Base-by-base conservation (phyloP, 2,797 vertebrate species). In the Fundulus diaphanus region DNA sequence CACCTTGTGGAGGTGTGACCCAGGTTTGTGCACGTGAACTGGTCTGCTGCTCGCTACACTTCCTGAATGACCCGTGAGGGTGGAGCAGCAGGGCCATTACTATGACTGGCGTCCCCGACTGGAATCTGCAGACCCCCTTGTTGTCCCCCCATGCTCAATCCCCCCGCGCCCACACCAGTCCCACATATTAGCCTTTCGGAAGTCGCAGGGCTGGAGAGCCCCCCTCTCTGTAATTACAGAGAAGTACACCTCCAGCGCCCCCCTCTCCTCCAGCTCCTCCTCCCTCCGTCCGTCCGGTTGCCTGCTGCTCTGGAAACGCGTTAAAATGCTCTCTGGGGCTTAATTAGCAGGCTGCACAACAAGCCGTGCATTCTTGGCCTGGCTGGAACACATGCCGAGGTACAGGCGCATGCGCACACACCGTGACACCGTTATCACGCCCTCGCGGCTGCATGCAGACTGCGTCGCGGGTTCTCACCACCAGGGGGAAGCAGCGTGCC, bases 291-390 rank as follows among this genome's bases (percentile, higher is more conserved):
- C 92, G 94, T 95, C 95, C 94, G 94, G 95, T 91, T 91, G 91
- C 94, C 94, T 92, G 94, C 94, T 95, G 95, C 90, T 94, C 77
- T 80, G 88, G 86, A 90, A 95, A 92, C 91, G 83, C 83, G 87
- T 94, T 95, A 93, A 95, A 95, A 94, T 81, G 87, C 90, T 91
- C 89, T 91, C 89, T 88, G 90, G 78, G 89, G 92, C 93, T 95
- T 96, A 95, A 96, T 95, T 94, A 95, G 94, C 93, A 88, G 93
- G 86, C 93, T 94, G 89, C 91, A 92, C 90, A 94, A 93, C 93
- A 93, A 93, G 87, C 89, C 84, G 61, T 75, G 91, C 94, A 94
- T 95, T 95, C 94, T 94, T 95, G 88, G 85, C 89, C 89, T 82
- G 86, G 75, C 90, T 86, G 84, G 73, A 84, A 76, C 88, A 86